Percentiles rank a stretch among this genome's conserved stretches.
Conservation (phyloP, 2,888 invertebrate species). For the Argyresthia goedartella region DNA sequence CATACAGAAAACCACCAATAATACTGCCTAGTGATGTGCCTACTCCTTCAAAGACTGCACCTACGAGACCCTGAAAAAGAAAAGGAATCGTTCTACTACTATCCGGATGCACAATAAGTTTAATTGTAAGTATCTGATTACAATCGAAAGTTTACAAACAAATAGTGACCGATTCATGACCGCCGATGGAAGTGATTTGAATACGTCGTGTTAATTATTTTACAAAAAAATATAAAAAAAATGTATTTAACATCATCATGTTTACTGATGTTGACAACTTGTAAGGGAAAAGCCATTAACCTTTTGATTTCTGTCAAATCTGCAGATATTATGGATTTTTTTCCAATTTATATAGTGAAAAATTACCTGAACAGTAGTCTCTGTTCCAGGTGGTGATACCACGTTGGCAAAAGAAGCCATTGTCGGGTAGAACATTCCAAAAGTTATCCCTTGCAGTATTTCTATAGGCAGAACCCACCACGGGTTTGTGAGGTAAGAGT, state of each 20-base stretch:
- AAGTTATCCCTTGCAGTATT: constrained; percentile 87
- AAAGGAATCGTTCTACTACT: not conserved
- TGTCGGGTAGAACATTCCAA: constrained; percentile 89
- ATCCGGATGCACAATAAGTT: no score
- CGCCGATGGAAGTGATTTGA: no score
- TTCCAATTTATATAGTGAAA: not conserved
- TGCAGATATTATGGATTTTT: no score
- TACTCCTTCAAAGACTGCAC: constrained; percentile 89
- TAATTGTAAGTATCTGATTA: no score
- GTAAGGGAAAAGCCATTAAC: no score
- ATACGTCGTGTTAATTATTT: no score
- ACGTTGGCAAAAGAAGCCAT: constrained; percentile 91
- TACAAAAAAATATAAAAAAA: no score
- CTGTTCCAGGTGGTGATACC: constrained; percentile 85
- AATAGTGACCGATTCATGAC: no score
- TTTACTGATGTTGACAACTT: no score
- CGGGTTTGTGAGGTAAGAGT: constrained; percentile 83
- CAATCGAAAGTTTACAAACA: no score
- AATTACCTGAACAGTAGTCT: constrained; percentile 85
- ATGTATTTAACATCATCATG: no score
- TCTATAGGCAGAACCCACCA: constrained; percentile 91
- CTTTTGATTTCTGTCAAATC: no score
- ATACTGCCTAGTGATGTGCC: constrained; percentile 86
- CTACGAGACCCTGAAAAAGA: constrained; percentile 79
- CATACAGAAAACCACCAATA: constrained; percentile 79